A percentile compares a stretch with the other conserved stretches of the same genome.
Evolutionary conservation across 2,797 vertebrate genomes (phyloP).

Genomic region (Hypotaenidia philippensis): DNA sequence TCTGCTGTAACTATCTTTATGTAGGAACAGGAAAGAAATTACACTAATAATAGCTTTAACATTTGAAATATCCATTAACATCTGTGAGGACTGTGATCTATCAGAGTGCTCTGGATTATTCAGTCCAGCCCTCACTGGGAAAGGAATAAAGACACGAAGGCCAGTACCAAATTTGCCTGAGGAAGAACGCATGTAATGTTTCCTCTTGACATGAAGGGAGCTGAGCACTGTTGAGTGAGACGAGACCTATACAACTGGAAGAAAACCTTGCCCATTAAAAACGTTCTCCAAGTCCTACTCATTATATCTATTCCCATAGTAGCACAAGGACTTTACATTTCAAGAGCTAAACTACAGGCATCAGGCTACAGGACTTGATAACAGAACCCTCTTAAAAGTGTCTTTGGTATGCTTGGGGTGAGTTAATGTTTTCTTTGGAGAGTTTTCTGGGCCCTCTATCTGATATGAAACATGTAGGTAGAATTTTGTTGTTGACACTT

Average conservation of each 20-base stretch:
- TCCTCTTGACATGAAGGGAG: background rate
- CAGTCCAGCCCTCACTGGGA: background rate
- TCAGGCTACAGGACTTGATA: background rate
- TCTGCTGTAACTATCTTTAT: background rate
- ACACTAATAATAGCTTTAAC: background rate
- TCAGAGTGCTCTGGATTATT: accelerated
- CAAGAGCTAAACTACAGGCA: accelerated
- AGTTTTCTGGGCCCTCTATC: background rate
- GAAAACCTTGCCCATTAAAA: background rate
- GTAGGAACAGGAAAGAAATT: background rate
- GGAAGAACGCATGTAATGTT: background rate
- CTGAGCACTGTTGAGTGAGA: background rate
- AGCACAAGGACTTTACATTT: background rate
- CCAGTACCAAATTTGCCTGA: background rate
- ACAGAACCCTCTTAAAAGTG: background rate
- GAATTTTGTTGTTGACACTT: background rate
- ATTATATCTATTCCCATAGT: background rate
- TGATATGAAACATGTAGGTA: background rate
- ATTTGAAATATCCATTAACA: background rate
- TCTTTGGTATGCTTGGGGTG: background rate
- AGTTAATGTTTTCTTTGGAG: background rate
- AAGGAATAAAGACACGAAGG: background rate
- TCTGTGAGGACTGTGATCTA: accelerated
- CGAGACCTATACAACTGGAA: background rate
- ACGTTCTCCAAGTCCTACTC: background rate